phyloP scores from a whole-genome alignment of 2,113 vertebrate genomes.

The Phodopus roborovskii region DNA sequence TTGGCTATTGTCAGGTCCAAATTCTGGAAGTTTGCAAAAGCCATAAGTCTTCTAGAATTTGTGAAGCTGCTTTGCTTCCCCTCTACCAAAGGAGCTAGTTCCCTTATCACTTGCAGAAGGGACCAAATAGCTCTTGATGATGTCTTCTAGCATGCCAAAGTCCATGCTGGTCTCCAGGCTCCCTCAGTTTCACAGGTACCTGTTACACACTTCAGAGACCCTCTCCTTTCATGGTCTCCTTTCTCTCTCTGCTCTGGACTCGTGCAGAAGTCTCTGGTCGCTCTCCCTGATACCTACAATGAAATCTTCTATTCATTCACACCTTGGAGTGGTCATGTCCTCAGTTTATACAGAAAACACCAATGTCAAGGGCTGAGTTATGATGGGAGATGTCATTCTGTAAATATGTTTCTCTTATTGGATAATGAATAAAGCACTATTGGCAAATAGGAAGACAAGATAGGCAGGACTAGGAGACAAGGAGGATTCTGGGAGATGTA shows the following conservation, averaged over 20 bases:
- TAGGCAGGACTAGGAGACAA: no score
- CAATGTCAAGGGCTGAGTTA: slow-evolving; percentile 26
- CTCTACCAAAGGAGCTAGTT: background rate
- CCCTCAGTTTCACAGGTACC: background rate
- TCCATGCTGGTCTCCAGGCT: background rate
- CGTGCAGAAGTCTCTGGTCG: background rate
- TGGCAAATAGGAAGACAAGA: no score
- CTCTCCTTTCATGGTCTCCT: background rate
- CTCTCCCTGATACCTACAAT: background rate
- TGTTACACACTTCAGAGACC: background rate
- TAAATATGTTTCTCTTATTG: no score
- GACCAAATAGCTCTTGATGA: background rate
- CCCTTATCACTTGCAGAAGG: background rate
- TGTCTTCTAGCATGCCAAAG: background rate
- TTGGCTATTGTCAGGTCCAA: background rate
- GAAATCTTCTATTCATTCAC: background rate
- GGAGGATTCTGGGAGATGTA: no score
- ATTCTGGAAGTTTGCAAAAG: background rate
- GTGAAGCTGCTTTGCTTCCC: background rate
- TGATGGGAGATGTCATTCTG: no score
- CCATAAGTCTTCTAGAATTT: background rate
- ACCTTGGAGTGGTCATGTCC: background rate
- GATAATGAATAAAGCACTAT: no score
- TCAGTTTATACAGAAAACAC: background rate
- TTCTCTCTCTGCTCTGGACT: background rate